Conservation (phyloP, 2,888 invertebrate genomes). For the Ctenicera cuprea region DNA sequence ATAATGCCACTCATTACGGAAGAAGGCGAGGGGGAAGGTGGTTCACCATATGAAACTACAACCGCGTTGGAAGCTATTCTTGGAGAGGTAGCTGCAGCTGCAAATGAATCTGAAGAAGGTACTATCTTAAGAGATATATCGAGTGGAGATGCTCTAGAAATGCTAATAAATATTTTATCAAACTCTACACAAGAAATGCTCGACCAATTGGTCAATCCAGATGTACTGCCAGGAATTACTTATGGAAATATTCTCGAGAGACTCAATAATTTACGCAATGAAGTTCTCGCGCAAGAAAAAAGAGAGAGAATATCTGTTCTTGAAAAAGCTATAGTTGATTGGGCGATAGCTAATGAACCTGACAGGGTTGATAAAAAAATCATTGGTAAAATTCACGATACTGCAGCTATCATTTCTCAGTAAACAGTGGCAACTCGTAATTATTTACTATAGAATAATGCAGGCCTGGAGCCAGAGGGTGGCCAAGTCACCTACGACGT, state of each 20-base stretch:
- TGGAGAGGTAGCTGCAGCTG: neutral
- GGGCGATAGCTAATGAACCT: conserved; percentile 63
- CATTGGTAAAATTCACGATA: conserved; percentile 62
- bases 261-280: conserved; percentile 57
- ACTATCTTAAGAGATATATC: neutral
- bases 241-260: conserved; percentile 59
- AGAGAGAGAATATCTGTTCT: conserved; percentile 41
- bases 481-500: no score
- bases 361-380: conserved; percentile 61
- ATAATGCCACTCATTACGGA: neutral
- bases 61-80: neutral
- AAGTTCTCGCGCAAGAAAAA: conserved; percentile 24
- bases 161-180: conserved; percentile 61
- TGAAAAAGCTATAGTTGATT: conserved; percentile 62
- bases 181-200: conserved; percentile 56
- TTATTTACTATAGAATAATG: no score
- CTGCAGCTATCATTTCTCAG: conserved; percentile 59
- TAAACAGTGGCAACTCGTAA: no score
- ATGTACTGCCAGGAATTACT: conserved; percentile 57
- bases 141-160: conserved; percentile 48
- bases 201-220: conserved; percentile 52
- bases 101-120: neutral
- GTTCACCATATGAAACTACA: neutral
- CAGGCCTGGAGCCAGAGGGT: no score
- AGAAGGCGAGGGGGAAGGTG: conserved; percentile 16